Evolutionary conservation across 2,797 vertebrate genomes (phyloP), one percentile per base, ranked within the genome.

Genomic region (Labroides dimidiatus): DNA sequence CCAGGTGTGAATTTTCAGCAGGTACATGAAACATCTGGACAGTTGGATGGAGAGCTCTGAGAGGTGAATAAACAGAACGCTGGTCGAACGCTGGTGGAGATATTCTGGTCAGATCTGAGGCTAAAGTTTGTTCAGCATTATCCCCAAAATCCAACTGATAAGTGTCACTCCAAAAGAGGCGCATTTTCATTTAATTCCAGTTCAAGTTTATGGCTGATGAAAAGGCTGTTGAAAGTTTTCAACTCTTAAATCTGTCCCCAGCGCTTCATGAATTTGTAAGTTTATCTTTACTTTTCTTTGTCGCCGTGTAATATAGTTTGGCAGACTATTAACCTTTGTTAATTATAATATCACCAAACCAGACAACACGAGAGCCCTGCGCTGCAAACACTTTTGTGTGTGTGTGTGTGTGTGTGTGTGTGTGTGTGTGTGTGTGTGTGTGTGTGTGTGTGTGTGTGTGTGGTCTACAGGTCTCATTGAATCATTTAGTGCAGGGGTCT

Each of bases 1-100:
- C 67, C 83, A 89, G 81, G 83, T 89, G 87, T 88, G 84, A 91
- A 91, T 88, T 88, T 92, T 87, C 82, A 91, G 80, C 72, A 83
- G 79, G 69, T 77, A 76, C 62, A 79, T 52, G 57, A 63, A 89
- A 86, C 85, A 90, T 92, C 86, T 91, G 89, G 80, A 75, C 67
- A 47, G 53, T 33, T 72, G 64, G 66, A 79, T 65, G 44, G 47
- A 74, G 73, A 21, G 33, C 39, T 21, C 23, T 39, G 39, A 55
- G 33, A 48, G 48, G 23, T 42, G 58, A 72, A 53, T 64, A 53
- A 51, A 39, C 45, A 36, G 10, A 50, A 7, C 30, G 37, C 52
- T 13, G 20, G 17, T 20, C 17, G 24, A 15, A 71, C n/a, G 44
- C n/a, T 52, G 14, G n/a, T 39, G 41, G 45, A 5, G 17, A 24